Evolutionary conservation across 2,113 vertebrate species (phyloP).

Genomic region (Addax nasomaculatus): DNA sequence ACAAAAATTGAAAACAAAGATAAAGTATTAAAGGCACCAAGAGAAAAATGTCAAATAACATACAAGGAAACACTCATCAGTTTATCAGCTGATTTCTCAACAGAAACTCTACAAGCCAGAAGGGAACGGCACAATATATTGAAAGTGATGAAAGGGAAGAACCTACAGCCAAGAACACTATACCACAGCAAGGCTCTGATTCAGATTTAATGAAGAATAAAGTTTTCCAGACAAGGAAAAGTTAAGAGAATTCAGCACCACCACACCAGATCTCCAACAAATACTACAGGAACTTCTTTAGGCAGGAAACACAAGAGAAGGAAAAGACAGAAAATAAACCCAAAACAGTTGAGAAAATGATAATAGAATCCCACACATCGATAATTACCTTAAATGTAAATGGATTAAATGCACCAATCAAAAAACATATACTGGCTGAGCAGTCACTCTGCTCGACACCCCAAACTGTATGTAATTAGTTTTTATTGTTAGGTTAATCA

Average conservation of each 20-base stretch:
- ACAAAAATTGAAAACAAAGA: neutral
- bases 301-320: neutral
- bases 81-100: neutral
- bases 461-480: neutral
- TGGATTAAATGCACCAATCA: neutral
- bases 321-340: neutral
- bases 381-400: neutral
- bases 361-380: neutral
- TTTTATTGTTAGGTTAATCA: neutral
- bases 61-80: neutral
- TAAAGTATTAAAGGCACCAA: neutral
- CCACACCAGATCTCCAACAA: neutral
- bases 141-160: neutral
- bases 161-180: neutral
- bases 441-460: neutral
- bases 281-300: neutral
- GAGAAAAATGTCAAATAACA: neutral
- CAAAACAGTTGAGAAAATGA: neutral
- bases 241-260: neutral
- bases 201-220: neutral
- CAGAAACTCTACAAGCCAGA: neutral
- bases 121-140: neutral
- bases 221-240: neutral
- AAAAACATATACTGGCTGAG: neutral
- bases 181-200: neutral